A percentile compares a stretch with the other conserved stretches of the same genome.
Evolutionary conservation across 2,797 vertebrate species (phyloP).

Genomic region (Rhinogobio ventralis): DNA sequence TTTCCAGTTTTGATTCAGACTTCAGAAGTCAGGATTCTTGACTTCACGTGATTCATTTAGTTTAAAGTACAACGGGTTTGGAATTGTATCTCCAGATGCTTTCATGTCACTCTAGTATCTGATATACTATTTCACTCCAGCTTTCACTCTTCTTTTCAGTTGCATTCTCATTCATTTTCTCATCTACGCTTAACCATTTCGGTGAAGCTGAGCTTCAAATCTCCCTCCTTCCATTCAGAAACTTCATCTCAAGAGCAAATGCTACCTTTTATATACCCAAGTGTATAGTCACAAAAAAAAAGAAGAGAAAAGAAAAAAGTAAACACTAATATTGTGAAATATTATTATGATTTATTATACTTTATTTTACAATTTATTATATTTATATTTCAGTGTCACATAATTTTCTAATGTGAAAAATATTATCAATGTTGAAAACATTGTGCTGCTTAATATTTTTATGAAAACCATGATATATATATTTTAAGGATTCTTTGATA

Average conservation of each 20-base stretch:
- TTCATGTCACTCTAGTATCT: neutral
- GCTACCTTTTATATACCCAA: slow-evolving; percentile 57
- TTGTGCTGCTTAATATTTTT: neutral
- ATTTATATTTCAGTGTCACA: too few relatives aligned
- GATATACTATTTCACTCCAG: neutral
- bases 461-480: too few relatives aligned
- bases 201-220: neutral
- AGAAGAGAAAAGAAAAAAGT: too few relatives aligned
- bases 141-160: neutral
- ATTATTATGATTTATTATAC: neutral
- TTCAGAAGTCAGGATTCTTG: too few relatives aligned
- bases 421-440: neutral
- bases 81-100: neutral
- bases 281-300: too few relatives aligned
- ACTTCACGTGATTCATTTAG: neutral
- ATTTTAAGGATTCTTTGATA: too few relatives aligned
- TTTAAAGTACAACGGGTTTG: neutral
- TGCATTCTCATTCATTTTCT: neutral
- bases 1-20: neutral
- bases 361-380: too few relatives aligned
- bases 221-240: slow-evolving; percentile 11
- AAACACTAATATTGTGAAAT: neutral
- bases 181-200: slow-evolving; percentile 3
- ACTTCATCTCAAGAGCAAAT: slow-evolving; percentile 44
- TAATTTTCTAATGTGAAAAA: too few relatives aligned